Base-by-base conservation (phyloP, 2,888 invertebrate genomes). In the Trilocha varians region DNA sequence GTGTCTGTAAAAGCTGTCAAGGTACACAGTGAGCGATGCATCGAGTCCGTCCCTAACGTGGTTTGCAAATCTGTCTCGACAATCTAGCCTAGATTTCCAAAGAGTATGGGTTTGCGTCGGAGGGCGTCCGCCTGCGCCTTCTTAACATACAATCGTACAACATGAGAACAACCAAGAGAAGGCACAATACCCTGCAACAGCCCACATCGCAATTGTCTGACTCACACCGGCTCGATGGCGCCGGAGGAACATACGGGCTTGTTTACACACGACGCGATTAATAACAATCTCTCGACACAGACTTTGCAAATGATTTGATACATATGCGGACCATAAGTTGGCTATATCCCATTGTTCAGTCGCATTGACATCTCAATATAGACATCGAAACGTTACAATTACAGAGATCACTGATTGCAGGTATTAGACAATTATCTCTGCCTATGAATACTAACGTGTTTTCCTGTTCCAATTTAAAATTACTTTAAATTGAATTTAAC, bases 121-220 rank as follows among this genome's bases (percentile, higher is more conserved):
- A 65, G 73, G 69, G 72, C 71, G 75, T 62, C 70, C 74, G 77
- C 76, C 75, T 69, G 68, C 70, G 70, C 74, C 82, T 82, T 61
- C 76, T 85, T 85, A 78, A 68, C 83, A 84, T 83, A 85, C 83
- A 84, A 83, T 83, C 71, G 62, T 59, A 68, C 65, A 68, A 52
- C 52, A 54, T 57, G 56, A 56, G 61, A 59, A 59, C 58, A 45
- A 57, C 53, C 57, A 53, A 52, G 51, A 51, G 39, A 36, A 49
- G 47, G 54, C 63, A 66, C 65, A 68, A 67, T 63, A 59, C 63
- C 59, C 59, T 55, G 55, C 52, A 55, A 50, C 79, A 70, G 63
- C 83, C 83, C 78, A 82, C 83, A 77, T 80, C 70, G 75, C 74
- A 58, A 74, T 68, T 70, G 72, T 70, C 63, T 83, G 84, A 83